These are phyloP conservation scores for Phalloptychus januarius DNA, from an alignment of 2,797 vertebrate species.

Conservation along the genomic window DNA sequence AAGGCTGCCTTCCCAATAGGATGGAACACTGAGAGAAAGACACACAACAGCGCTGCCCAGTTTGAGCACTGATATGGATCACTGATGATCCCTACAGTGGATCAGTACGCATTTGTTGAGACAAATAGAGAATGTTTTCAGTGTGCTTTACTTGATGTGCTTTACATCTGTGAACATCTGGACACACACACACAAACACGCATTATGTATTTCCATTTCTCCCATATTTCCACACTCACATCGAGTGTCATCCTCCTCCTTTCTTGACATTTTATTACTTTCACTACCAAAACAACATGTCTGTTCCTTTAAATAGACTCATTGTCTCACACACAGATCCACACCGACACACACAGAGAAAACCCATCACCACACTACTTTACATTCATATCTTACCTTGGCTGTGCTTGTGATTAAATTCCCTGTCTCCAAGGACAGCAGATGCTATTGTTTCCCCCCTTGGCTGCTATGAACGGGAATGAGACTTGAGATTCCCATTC, in stretches of 20 bases:
- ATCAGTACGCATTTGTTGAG: conserved; percentile 46
- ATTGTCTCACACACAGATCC: conserved; percentile 2
- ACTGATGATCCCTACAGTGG: conserved; percentile 52
- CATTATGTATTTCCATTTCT: conserved; percentile 8
- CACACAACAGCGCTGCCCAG: conserved; percentile 54
- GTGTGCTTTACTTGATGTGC: conserved; percentile 37
- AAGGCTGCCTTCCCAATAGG: conserved; percentile 34
- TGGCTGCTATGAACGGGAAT: conserved; percentile 70
- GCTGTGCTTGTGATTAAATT: conserved; percentile 75
- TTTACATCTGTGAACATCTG: conserved; percentile 24
- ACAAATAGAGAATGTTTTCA: conserved; percentile 8
- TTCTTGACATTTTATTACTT: conserved; percentile 63
- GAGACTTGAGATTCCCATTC: conserved; percentile 71
- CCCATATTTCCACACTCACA: conserved; percentile 15
- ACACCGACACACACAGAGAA: conserved; percentile 12
- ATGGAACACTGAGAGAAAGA: conserved; percentile 51
- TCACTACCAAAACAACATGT: conserved; percentile 64
- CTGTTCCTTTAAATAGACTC: conserved; percentile 51
- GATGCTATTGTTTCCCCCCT: conserved; percentile 75
- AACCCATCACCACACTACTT: conserved; percentile 56
- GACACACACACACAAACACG: conserved; percentile 3
- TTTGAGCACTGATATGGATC: conserved; percentile 63
- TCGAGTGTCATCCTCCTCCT: conserved; percentile 37
- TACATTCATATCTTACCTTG: conserved; percentile 76
- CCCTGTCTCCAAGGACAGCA: conserved; percentile 69